Evolutionary conservation across 2,113 vertebrate genomes (phyloP).

Genomic region (Calyptommatus sinebrachiatus): DNA sequence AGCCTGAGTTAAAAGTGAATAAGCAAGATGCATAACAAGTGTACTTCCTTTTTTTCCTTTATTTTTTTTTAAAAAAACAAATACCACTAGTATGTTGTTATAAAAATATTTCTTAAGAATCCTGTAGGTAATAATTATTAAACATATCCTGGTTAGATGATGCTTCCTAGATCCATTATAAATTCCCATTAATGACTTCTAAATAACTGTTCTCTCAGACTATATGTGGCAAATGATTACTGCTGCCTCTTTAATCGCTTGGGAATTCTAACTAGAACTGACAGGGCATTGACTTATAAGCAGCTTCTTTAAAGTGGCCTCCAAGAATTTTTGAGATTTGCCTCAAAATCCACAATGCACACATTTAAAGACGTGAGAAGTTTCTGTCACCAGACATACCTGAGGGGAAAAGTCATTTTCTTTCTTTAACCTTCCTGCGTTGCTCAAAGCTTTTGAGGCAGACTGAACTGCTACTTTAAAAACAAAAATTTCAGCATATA

Average conservation of each 20-base stretch:
- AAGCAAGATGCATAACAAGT: slow-evolving; percentile 29
- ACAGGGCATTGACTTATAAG: slow-evolving; percentile 57
- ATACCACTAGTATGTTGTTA: not conserved
- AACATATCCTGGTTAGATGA: slow-evolving; percentile 42
- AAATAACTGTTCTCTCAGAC: slow-evolving; percentile 56
- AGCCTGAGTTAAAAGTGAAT: slow-evolving; percentile 34
- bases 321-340: slow-evolving; percentile 47
- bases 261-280: slow-evolving; percentile 55
- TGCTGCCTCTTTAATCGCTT: slow-evolving; percentile 49
- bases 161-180: slow-evolving; percentile 44
- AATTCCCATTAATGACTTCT: slow-evolving; percentile 56
- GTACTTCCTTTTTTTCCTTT: slow-evolving; percentile 13
- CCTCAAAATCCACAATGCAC: slow-evolving; percentile 28
- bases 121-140: slow-evolving; percentile 29
- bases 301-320: slow-evolving; percentile 50
- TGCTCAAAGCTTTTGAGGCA: not conserved
- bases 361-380: slow-evolving; percentile 1
- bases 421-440: not conserved
- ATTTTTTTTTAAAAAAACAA: not conserved
- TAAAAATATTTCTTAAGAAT: slow-evolving; percentile 11
- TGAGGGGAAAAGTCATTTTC: not conserved
- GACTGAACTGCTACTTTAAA: not conserved
- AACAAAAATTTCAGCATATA: too few species aligned
- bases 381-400: slow-evolving; percentile 3
- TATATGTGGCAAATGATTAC: slow-evolving; percentile 57